phyloP scores from a whole-genome alignment of 2,113 vertebrate species.

The Marcusenius ussheri region DNA sequence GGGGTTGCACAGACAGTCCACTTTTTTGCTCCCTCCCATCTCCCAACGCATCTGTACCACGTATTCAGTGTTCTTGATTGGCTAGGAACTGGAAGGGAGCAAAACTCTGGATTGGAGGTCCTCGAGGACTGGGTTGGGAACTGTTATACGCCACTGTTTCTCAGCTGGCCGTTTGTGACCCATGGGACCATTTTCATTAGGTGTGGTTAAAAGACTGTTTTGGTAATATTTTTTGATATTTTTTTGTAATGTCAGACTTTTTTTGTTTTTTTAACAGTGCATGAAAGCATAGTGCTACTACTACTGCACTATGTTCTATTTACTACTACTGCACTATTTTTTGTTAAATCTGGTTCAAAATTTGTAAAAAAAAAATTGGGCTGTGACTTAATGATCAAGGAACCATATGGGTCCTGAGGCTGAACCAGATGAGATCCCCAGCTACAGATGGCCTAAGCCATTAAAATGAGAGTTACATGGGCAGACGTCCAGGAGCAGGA shows the following conservation, averaged over 20 bases:
- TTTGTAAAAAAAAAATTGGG: background rate
- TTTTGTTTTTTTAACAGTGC: background rate
- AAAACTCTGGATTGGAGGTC: background rate
- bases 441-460: background rate
- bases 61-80: background rate
- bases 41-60: background rate
- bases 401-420: background rate
- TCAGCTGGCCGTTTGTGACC: background rate
- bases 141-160: background rate
- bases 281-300: background rate
- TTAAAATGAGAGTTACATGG: constrained; percentile 39
- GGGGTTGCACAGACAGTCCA: background rate
- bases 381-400: background rate
- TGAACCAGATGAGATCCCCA: background rate
- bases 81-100: background rate
- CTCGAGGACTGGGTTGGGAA: background rate
- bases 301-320: background rate
- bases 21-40: background rate
- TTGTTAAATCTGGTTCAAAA: background rate
- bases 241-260: background rate
- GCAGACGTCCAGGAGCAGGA: constrained; percentile 45
- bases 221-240: background rate
- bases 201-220: background rate
- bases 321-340: background rate
- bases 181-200: background rate